Conservation (phyloP, 2,797 vertebrate genomes). For the Cercopithecus neglectus region DNA sequence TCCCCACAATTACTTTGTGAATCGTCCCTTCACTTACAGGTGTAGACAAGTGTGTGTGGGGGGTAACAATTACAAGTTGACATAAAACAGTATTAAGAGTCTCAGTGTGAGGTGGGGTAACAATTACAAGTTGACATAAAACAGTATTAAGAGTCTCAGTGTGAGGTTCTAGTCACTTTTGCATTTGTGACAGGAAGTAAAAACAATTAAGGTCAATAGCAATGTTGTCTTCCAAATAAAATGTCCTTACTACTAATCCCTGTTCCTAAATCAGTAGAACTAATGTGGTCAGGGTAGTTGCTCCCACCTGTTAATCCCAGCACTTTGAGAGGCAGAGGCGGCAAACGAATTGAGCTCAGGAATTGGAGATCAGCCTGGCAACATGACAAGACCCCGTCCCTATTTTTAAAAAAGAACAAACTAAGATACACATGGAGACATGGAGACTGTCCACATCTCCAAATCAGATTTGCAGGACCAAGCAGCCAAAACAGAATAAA, state of each 20-base stretch:
- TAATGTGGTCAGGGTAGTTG: too few relatives aligned
- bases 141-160: background rate
- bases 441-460: background rate
- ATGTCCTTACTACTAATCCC: background rate
- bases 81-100: background rate
- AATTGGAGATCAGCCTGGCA: background rate
- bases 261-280: background rate
- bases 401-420: background rate
- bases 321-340: too few relatives aligned
- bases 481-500: background rate
- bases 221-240: background rate
- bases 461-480: slow-evolving; percentile 5
- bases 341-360: background rate
- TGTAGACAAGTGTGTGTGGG: background rate
- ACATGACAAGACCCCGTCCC: too few relatives aligned
- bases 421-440: background rate
- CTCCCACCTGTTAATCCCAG: too few relatives aligned
- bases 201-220: background rate
- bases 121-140: background rate
- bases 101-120: background rate
- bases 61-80: background rate
- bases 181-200: background rate
- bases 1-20: background rate
- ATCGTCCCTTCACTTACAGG: background rate
- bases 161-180: background rate